Percentiles rank a stretch among this genome's conserved stretches.
These are phyloP conservation scores for Oncorhynchus mykiss DNA, from an alignment of 2,113 vertebrate species.

Conservation along the genomic window DNA sequence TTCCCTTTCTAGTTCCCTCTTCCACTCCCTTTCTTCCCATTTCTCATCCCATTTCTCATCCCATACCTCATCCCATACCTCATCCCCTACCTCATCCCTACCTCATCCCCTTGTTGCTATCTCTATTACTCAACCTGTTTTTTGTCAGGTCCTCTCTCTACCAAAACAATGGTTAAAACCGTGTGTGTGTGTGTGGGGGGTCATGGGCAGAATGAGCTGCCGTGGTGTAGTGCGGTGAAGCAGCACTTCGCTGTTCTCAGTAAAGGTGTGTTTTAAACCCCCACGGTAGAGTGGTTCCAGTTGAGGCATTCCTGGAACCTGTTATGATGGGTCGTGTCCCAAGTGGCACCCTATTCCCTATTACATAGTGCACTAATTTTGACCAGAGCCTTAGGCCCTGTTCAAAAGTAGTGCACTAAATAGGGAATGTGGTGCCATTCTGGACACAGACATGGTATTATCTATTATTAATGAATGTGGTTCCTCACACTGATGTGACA, in stretches of 20 bases:
- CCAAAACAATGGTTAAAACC: neutral
- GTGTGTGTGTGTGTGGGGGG: neutral
- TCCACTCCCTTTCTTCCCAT: neutral
- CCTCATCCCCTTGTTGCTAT: neutral
- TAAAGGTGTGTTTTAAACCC: neutral
- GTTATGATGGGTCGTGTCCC: neutral
- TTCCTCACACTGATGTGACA: neutral
- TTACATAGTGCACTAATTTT: too few relatives aligned
- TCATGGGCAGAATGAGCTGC: neutral
- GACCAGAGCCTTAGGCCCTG: too few relatives aligned
- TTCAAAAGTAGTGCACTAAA: too few relatives aligned
- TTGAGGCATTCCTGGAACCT: slow-evolving; percentile 11
- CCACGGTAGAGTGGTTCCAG: neutral
- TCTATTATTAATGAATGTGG: slow-evolving; percentile 38
- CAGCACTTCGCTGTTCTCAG: neutral
- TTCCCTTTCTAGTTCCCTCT: neutral
- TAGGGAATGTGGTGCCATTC: too few relatives aligned
- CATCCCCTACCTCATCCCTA: neutral
- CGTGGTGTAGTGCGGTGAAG: neutral
- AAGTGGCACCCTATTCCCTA: too few relatives aligned
- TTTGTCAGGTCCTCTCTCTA: neutral
- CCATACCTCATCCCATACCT: too few relatives aligned
- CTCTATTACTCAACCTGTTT: neutral
- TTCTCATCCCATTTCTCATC: neutral
- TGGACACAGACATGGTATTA: neutral